These are phyloP conservation scores for Diploptera punctata DNA, from an alignment of 2,888 invertebrate genomes.

Conservation along the genomic window DNA sequence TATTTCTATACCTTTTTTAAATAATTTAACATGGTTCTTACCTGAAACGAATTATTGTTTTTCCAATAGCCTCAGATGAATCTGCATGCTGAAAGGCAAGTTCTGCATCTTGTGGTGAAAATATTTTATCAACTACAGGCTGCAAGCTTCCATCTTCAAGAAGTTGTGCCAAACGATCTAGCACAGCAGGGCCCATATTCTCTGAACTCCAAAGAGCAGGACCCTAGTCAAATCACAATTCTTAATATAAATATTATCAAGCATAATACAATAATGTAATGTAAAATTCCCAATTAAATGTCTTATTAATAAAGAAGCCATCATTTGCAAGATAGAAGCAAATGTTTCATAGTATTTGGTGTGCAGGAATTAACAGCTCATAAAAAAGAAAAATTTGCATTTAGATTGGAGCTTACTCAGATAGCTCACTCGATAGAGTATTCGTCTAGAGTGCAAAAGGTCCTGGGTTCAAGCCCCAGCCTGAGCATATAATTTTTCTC, in stretches of 20 bases:
- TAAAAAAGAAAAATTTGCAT: no score
- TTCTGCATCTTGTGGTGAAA: slow-evolving; percentile 56
- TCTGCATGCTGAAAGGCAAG: slow-evolving; percentile 56
- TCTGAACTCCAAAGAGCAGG: slow-evolving; percentile 39
- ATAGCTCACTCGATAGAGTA: background rate
- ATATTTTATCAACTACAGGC: slow-evolving; percentile 64
- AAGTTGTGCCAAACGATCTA: slow-evolving; percentile 56
- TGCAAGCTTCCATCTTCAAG: slow-evolving; percentile 62
- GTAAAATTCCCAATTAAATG: no score
- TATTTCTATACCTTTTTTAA: no score
- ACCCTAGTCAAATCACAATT: background rate
- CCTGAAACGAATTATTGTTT: slow-evolving; percentile 57
- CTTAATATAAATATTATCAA: background rate
- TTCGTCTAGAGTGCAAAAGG: no score
- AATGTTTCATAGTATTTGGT: no score
- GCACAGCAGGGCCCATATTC: slow-evolving; percentile 43
- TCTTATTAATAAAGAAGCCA: no score
- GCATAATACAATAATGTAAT: background rate
- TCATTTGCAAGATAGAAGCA: no score
- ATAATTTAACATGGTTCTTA: no score
- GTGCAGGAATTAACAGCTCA: no score
- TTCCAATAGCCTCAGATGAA: slow-evolving; percentile 56
- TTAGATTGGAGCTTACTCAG: no score
- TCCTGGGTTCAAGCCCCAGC: no score
- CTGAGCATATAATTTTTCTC: no score